A percentile compares a stretch with the other conserved stretches of the same genome.
phyloP scores from a whole-genome alignment of 2,113 vertebrate genomes.

The Macrotus californicus region DNA sequence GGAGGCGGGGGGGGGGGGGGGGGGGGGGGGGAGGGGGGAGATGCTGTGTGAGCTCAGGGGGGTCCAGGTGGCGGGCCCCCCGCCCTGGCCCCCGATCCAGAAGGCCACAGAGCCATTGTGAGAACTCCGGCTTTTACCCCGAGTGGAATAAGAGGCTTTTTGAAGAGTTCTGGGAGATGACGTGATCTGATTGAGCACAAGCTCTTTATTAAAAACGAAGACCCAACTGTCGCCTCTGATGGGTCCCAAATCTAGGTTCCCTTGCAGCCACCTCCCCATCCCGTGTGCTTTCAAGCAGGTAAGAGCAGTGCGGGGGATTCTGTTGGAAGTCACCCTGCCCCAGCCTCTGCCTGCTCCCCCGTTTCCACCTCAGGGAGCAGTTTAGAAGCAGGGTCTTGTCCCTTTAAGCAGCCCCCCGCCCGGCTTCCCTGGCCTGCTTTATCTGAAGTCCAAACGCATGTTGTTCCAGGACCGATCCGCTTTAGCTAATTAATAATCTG shows the following conservation, averaged over 20 bases:
- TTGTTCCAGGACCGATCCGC: conserved; percentile 85
- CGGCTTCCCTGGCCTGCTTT: conserved; percentile 77
- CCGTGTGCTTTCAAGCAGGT: fast-evolving
- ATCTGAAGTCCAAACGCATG: conserved; percentile 84
- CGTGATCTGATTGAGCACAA: conserved; percentile 3
- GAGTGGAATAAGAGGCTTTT: background rate
- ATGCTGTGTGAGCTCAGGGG: background rate
- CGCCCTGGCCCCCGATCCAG: no score
- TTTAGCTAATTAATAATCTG: conserved; percentile 91
- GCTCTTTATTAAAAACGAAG: background rate
- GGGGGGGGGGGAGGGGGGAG: background rate
- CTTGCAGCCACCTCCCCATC: background rate
- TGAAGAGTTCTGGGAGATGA: background rate
- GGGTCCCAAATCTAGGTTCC: background rate
- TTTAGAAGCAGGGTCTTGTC: conserved; percentile 66
- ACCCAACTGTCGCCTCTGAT: background rate
- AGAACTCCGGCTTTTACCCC: background rate
- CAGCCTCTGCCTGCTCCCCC: background rate
- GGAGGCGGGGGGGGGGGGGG: no score
- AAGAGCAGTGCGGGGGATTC: background rate
- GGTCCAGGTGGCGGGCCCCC: fast-evolving
- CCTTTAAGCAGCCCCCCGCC: conserved; percentile 77
- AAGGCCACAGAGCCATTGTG: background rate
- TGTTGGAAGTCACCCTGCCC: no score
- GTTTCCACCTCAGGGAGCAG: background rate